Evolutionary conservation across 2,113 vertebrate genomes (phyloP).

Genomic region (Daboia siamensis): DNA sequence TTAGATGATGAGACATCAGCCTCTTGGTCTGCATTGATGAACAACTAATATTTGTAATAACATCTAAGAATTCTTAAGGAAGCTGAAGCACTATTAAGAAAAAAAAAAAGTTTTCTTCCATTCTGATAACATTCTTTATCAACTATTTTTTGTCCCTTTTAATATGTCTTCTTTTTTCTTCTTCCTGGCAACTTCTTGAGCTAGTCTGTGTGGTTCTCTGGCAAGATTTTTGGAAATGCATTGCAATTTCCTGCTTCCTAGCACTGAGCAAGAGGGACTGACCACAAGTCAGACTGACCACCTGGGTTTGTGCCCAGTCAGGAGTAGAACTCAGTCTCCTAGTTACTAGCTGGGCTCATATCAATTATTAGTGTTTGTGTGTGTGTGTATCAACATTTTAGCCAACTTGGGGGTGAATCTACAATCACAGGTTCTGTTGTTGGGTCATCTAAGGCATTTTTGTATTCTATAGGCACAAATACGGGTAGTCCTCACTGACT

Average conservation of each 20-base stretch:
- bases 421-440: not conserved
- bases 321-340: not conserved
- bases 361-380: not conserved
- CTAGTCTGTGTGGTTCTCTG: not conserved
- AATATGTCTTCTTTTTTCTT: not conserved
- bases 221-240: not conserved
- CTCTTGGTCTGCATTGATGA: not conserved
- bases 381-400: not conserved
- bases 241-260: not conserved
- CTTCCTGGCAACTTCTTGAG: not conserved
- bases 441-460: not conserved
- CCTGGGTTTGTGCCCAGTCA: not conserved
- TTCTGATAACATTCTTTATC: not conserved
- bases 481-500: not conserved
- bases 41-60: not conserved
- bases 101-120: not conserved
- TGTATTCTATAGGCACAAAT: not conserved
- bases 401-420: not conserved
- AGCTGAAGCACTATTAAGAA: not conserved
- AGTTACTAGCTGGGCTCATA: not conserved
- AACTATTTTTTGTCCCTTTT: not conserved
- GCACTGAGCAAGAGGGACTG: not conserved
- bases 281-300: not conserved
- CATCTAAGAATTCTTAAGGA: not conserved
- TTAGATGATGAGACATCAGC: not conserved